Evolutionary conservation across 2,113 vertebrate species (phyloP), one percentile per base, ranked within the genome.

Genomic region (Mesembrinibis cayennensis): DNA sequence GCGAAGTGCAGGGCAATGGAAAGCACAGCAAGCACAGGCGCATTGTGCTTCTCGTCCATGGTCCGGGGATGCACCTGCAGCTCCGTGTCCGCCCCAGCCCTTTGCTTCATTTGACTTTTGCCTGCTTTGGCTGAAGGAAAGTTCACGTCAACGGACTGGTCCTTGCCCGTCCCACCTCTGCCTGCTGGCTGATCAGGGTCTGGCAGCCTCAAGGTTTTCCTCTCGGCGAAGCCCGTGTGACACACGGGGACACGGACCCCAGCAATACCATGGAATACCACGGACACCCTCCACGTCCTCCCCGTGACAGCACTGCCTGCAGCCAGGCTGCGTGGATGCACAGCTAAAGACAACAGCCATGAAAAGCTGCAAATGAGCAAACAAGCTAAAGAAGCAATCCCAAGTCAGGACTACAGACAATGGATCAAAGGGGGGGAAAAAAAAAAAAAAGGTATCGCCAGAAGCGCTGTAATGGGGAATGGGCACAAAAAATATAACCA

Each of bases 141-240:
- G 59, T 1, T 42, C 26, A 0, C 1, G 14, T 1, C 38, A 52
- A 13, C 9, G 9, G 22, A 34, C 18, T 7, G 50, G 7, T 10
- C 27, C 3, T 16, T 30, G 40, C 45, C 47, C 18, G 5, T 19
- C 36, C 40, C 66, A 38, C 7, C 40, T 45, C 79, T 23, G 25
- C 15, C 38, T 14, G 18, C 19, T 11, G 11, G 61, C 38, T 61
- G 36, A 44, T 20, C 3, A 0, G 58, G 58, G 20, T 16, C 58
- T 3, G 8, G 34, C 11, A 61, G 55, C 38, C 63, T 36, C 38
- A 2, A 27, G 47, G 32, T 38, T 52, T 21, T 61, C 70, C 40
- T 63, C 36, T 30, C 11, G 23, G 20, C 13, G n/a, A 65, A 47
- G 29, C n/a, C n/a, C 15, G 9, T 3, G 4, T 11, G 26, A 10